Evolutionary conservation across 1,140 invertebrate species (phyloP), one percentile per base, ranked within the genome.

Genomic region (Drosophila lacertosa): DNA sequence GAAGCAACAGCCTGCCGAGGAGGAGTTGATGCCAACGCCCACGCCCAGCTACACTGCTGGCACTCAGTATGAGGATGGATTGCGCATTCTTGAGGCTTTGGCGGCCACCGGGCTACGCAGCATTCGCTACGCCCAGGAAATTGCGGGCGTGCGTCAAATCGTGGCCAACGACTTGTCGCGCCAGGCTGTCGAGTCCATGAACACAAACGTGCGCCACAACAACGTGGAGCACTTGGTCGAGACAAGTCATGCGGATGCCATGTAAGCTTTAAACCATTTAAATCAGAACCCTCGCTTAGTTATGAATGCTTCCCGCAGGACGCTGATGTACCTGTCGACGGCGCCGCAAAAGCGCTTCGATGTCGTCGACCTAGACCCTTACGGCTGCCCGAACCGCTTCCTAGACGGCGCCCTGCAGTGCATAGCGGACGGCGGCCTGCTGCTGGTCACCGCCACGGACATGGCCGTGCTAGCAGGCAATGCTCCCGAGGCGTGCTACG

Each of bases 381-480:
- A 99, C 91, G 99, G 99, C 4, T 98, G 97, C 88, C 97, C 98
- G 0, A 95, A 97, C 2, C 95, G 94, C 47, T 99, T 99, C 92
- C 92, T 99, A 0, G 98, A 99, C 92, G 93, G 95, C 2, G 98
- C 98, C 0, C 95, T 99, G 1, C 96, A 97, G 89, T 94, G 95
- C 72, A 92, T 97, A 0, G 92, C 93, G 22, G 95, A 97, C 77
- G 96, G 95, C 9, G 96, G 96, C 1, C 79, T 97, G 7, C 91
- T 99, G n/a, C 94, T 99, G 67, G 95, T 99, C 0, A 99, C 99
- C 0, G 98, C 98, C 16, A 99, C 99, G 0, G 99, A 99, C 91
- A 98, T 99, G 96, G 99, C 98, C 1, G 95, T 99, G 9, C 92
- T 99, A 42, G 98, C 98, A 76, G 99, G 99, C 1, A 99, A 99